Evolutionary conservation across 2,113 vertebrate genomes (phyloP).

Genomic region (Gallinago paraguaiae): DNA sequence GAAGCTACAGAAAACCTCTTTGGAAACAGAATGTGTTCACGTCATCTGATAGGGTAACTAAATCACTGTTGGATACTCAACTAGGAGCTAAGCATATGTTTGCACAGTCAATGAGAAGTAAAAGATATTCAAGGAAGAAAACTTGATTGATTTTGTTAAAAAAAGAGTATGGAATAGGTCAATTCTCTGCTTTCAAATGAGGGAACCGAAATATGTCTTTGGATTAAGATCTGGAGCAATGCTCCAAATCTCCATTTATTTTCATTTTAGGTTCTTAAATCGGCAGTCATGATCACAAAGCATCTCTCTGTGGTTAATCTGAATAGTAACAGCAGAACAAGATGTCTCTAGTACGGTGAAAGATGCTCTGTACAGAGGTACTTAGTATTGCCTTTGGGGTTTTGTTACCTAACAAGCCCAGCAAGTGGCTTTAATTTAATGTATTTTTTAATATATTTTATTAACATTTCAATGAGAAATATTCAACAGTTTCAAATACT

Average conservation of each 20-base stretch:
- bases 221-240: not conserved
- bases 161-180: not conserved
- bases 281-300: accelerated
- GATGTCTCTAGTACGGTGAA: not conserved
- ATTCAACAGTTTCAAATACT: not conserved
- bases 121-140: not conserved
- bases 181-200: not conserved
- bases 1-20: not conserved
- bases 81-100: not conserved
- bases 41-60: not conserved
- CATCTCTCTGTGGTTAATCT: not conserved
- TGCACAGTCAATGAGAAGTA: not conserved
- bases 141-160: not conserved
- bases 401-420: not conserved
- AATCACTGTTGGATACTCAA: not conserved
- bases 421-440: not conserved
- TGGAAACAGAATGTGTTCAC: not conserved
- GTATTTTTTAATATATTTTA: not conserved
- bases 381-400: not conserved
- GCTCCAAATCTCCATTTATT: not conserved
- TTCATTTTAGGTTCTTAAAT: not conserved
- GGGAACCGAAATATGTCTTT: not conserved
- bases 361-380: not conserved
- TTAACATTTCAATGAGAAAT: not conserved
- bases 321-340: not conserved